phyloP scores from a whole-genome alignment of 2,888 invertebrate genomes.

The Ochropleura leucogaster region DNA sequence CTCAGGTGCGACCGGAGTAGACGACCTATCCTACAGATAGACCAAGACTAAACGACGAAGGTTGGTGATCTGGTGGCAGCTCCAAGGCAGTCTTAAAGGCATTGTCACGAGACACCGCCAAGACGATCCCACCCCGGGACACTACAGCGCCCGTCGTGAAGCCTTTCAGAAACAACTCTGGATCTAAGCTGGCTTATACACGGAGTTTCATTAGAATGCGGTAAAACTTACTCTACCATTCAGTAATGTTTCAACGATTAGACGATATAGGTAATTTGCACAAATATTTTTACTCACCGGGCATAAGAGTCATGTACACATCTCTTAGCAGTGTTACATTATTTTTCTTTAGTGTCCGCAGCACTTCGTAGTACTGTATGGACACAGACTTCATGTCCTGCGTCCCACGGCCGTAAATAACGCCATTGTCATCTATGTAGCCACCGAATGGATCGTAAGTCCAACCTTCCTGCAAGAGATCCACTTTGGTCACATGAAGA shows the following conservation, averaged over 20 bases:
- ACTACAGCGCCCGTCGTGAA: too few relatives aligned
- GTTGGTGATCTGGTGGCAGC: too few relatives aligned
- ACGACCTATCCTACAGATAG: too few relatives aligned
- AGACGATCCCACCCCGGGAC: too few relatives aligned
- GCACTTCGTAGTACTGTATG: slow-evolving; percentile 92
- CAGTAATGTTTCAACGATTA: background rate
- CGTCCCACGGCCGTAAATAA: slow-evolving; percentile 95
- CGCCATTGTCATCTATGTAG: slow-evolving; percentile 93
- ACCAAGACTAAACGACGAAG: too few relatives aligned
- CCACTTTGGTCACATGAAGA: background rate
- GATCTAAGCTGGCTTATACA: too few relatives aligned
- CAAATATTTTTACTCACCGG: slow-evolving; percentile 83
- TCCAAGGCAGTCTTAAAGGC: too few relatives aligned
- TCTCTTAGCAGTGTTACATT: slow-evolving; percentile 88
- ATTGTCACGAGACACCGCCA: too few relatives aligned
- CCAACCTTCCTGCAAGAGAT: slow-evolving; percentile 90
- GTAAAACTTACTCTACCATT: background rate
- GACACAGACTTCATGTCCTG: slow-evolving; percentile 95
- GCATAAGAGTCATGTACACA: slow-evolving; percentile 92
- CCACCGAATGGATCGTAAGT: slow-evolving; percentile 95
- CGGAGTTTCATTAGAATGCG: background rate
- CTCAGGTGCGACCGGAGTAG: too few relatives aligned
- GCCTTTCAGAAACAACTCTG: too few relatives aligned
- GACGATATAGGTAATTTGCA: background rate
- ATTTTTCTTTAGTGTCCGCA: slow-evolving; percentile 88